Conservation (phyloP, 2,888 invertebrate genomes). For the Xanthia togata region DNA sequence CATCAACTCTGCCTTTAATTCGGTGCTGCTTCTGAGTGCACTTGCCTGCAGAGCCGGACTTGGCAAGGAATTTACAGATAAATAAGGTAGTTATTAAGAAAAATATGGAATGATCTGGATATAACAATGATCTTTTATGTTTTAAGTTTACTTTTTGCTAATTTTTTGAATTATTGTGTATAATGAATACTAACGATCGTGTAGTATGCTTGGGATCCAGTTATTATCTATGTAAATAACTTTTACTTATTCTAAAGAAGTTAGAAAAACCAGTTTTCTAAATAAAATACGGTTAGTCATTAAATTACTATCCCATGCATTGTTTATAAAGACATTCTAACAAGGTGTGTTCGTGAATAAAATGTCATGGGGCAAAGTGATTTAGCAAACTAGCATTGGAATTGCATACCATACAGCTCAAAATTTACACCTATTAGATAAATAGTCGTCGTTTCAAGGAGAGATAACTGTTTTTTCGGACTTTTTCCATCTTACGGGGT, state of each 20-base stretch:
- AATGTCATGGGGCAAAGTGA: constrained; percentile 6
- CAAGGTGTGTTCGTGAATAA: constrained; percentile 9
- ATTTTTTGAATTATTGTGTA: too few relatives aligned
- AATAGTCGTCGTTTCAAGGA: constrained; percentile 26
- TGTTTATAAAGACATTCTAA: constrained; percentile 3
- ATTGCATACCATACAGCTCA: constrained; percentile 3
- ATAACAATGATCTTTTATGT: background rate
- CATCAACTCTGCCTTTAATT: constrained; percentile 64
- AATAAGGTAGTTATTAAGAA: background rate
- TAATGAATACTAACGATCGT: background rate
- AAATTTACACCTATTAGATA: constrained; percentile 37
- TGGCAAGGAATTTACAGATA: background rate
- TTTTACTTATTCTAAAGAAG: background rate
- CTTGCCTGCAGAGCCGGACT: constrained; percentile 56
- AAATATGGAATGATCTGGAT: background rate
- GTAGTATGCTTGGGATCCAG: background rate
- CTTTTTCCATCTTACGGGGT: background rate
- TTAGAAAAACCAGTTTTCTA: background rate
- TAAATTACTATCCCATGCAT: background rate
- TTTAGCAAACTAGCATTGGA: constrained; percentile 24
- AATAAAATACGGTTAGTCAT: background rate
- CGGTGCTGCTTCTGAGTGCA: constrained; percentile 52
- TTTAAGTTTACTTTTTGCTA: background rate
- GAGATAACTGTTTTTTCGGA: constrained; percentile 45
- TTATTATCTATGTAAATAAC: background rate